Base-by-base conservation (phyloP, 2,888 invertebrate species). In the Lampropteryx suffumata region DNA sequence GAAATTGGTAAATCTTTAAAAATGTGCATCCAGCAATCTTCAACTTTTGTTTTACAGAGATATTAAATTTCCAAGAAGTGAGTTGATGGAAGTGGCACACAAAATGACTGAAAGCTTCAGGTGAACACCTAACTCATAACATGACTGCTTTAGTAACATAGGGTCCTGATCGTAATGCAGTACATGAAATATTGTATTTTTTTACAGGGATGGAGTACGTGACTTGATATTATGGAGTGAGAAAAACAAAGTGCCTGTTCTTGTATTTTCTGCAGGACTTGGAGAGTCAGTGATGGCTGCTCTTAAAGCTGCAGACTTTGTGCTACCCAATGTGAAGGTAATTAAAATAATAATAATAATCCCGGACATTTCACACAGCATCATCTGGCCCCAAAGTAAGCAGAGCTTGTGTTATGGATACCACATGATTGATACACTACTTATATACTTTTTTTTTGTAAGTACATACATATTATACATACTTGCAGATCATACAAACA, bases 261-360 rank as follows among this genome's bases (percentile, higher is more conserved):
- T 99, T 53, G 96, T 99, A 33, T 98, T 99, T 87, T 98, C 98
- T 1, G 99, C 99, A 4, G 99, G 99, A 0, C 91, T 98, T 8
- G 98, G 98, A 0, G 96, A 99, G 79, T 92, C 97, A 0, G 96
- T 99, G 1, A 91, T 94, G 13, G 94, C 95, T 1, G 93, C 97
- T 21, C 85, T 99, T 29, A 90, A 91, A 40, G 93, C 95, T 39
- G 93, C 95, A 34, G 85, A 93, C 43, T 92, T 95, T 3, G 77
- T 94, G 45, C 87, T 92, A 13, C 90, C 94, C 0, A 94, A 96
- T 79, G 94, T 96, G 0, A 95, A 95, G 84, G 93, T 94, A 77
- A 35, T 9, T 9, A 24, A 24, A 3, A 4, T 17, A 3, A 3
- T n/a, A n/a, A n/a, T n/a, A n/a, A n/a, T n/a, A n/a, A n/a, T n/a